Percentiles rank a stretch among this genome's conserved stretches.
Conservation (phyloP, 2,797 vertebrate genomes). For the Urocyon cinereoargenteus region DNA sequence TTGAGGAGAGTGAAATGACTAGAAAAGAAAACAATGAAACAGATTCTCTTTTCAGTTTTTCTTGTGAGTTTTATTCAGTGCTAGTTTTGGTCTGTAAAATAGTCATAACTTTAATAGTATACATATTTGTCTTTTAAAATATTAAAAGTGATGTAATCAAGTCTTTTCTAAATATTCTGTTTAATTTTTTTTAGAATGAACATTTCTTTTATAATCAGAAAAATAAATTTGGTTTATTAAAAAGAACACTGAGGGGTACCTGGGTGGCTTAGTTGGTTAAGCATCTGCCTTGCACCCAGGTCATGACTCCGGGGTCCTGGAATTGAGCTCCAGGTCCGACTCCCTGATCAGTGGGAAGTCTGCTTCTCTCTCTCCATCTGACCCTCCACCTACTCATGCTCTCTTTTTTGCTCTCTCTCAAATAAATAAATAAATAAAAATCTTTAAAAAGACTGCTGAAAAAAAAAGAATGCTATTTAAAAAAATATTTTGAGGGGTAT, state of each 20-base stretch:
- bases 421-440: neutral
- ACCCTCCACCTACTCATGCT: neutral
- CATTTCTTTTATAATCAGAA: neutral
- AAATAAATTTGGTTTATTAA: conserved; percentile 11
- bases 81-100: conserved; percentile 40
- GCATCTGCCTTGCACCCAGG: neutral
- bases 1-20: conserved; percentile 26
- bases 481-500: neutral
- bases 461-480: neutral
- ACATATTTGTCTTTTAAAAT: conserved; percentile 45
- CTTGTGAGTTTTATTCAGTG: conserved; percentile 25
- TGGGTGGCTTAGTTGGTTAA: neutral
- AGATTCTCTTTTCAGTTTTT: conserved; percentile 20
- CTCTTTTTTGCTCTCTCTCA: neutral
- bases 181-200: neutral
- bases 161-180: neutral
- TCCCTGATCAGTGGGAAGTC: neutral
- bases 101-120: neutral
- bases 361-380: neutral
- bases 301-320: neutral
- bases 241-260: neutral
- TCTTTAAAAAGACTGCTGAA: neutral
- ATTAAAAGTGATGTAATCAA: neutral
- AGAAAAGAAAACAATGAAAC: neutral
- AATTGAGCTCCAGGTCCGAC: neutral